Conservation (phyloP, 2,888 invertebrate genomes). For the Aphodius sticticus region DNA sequence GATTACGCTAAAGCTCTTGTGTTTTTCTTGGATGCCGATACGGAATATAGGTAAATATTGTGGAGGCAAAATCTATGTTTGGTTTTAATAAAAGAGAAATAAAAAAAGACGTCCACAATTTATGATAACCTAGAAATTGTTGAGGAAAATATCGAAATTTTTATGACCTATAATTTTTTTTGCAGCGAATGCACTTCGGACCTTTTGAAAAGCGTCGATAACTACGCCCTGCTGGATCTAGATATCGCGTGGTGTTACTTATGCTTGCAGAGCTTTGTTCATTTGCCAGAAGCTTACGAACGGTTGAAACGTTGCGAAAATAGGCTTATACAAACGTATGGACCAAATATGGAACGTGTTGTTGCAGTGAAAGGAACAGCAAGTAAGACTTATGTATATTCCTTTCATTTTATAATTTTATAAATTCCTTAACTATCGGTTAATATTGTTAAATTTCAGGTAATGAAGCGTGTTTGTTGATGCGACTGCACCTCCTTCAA, state of each 20-base stretch:
- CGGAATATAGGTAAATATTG: constrained; percentile 66
- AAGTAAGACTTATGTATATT: constrained; percentile 54
- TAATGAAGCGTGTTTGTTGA: constrained; percentile 76
- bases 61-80: too few species aligned
- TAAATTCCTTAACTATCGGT: too few species aligned
- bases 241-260: constrained; percentile 93
- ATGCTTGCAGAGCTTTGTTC: constrained; percentile 74
- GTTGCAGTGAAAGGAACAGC: constrained; percentile 67
- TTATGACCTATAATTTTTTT: constrained; percentile 21
- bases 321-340: constrained; percentile 72
- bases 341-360: constrained; percentile 69
- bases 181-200: constrained; percentile 71
- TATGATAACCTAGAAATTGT: too few species aligned
- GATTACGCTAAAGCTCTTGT: constrained; percentile 77
- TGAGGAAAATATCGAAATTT: too few species aligned
- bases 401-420: too few species aligned
- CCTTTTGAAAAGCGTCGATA: constrained; percentile 77
- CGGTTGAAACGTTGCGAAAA: constrained; percentile 73
- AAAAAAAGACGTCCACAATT: constrained; percentile 14
- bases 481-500: constrained; percentile 82
- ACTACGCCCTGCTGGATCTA: constrained; percentile 82
- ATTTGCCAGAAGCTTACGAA: constrained; percentile 76
- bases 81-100: background rate
- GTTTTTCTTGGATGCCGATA: constrained; percentile 80
- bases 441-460: constrained; percentile 60